These are phyloP conservation scores for Papilio helenus DNA, from an alignment of 1,140 invertebrate species.

Conservation along the genomic window DNA sequence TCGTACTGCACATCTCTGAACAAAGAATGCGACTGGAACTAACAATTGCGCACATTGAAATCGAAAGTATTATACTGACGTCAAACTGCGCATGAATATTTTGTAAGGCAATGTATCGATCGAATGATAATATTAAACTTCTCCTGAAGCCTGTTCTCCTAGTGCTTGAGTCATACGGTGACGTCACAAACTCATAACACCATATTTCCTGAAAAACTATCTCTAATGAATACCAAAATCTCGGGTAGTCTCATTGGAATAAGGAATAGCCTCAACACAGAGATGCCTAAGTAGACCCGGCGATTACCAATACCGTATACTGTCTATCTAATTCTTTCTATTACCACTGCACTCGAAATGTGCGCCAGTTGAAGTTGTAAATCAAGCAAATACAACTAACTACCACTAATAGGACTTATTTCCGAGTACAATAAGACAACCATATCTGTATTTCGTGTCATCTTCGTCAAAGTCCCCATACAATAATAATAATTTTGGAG, in stretches of 20 bases:
- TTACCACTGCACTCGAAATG: too few relatives aligned
- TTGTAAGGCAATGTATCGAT: not conserved
- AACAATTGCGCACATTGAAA: conserved; percentile 37
- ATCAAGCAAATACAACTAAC: too few relatives aligned
- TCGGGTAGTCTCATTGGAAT: not conserved
- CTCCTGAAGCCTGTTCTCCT: not conserved
- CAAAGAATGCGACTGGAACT: not conserved
- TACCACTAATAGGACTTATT: too few relatives aligned
- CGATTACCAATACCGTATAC: too few relatives aligned
- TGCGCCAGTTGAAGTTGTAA: too few relatives aligned
- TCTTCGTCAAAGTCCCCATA: too few relatives aligned
- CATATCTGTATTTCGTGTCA: too few relatives aligned
- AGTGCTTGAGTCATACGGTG: not conserved
- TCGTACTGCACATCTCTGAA: not conserved
- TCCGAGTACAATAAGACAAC: too few relatives aligned
- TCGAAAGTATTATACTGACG: conserved; percentile 27
- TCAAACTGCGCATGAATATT: conserved; percentile 32
- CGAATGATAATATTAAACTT: not conserved
- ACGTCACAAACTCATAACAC: not conserved
- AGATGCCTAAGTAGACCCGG: too few relatives aligned
- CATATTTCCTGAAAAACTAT: not conserved
- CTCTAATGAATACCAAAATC: not conserved
- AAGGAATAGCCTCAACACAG: too few relatives aligned
- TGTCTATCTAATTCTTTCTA: too few relatives aligned
- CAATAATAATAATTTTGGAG: too few relatives aligned